Evolutionary conservation across 2,113 vertebrate species (phyloP).

Genomic region (Isichthys henryi): DNA sequence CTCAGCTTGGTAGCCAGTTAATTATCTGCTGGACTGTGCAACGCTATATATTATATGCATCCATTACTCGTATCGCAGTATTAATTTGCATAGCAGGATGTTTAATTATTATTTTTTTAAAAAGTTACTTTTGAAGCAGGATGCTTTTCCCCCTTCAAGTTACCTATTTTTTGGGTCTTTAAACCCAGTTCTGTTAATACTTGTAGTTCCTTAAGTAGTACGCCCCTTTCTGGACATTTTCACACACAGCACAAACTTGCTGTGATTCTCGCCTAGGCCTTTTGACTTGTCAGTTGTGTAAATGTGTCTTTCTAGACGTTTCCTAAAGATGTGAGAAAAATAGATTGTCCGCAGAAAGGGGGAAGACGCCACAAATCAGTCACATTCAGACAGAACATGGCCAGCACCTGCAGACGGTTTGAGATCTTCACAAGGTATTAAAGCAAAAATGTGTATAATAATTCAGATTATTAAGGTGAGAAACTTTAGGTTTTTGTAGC

Average conservation of each 20-base stretch:
- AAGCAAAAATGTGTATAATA: background rate
- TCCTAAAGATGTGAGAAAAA: background rate
- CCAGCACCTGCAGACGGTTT: background rate
- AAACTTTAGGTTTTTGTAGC: background rate
- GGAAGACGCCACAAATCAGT: background rate
- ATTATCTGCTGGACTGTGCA: background rate
- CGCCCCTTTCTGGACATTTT: background rate
- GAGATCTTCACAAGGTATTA: background rate
- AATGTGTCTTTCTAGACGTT: background rate
- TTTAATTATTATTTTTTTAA: background rate
- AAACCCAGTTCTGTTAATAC: background rate
- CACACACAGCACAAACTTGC: background rate
- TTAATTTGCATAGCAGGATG: background rate
- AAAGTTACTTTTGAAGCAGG: background rate
- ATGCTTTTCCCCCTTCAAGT: background rate
- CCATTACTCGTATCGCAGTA: background rate
- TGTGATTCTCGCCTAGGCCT: background rate
- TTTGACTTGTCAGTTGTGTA: background rate
- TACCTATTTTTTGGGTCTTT: background rate
- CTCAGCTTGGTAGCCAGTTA: background rate
- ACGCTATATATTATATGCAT: background rate
- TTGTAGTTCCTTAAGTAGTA: background rate
- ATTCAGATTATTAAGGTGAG: background rate
- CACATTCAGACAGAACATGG: background rate
- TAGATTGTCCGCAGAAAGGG: background rate